Evolutionary conservation across 2,888 invertebrate genomes (phyloP), one percentile per base, ranked within the genome.

Genomic region (Rhamnusium bicolor): DNA sequence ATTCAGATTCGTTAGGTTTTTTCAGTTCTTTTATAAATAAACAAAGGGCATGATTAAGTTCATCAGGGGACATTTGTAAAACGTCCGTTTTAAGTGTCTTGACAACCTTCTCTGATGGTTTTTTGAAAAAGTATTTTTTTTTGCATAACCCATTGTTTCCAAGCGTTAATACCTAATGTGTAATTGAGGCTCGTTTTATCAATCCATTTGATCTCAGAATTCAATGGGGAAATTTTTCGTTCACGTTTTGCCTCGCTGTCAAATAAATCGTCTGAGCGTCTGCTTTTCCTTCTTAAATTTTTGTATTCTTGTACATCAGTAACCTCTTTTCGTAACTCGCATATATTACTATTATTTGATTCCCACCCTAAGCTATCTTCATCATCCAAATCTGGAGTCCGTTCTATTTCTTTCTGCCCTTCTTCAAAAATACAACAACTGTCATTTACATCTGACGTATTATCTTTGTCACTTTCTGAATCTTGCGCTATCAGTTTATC

Each of bases 111-210:
- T 46, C 47, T 1, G 49, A 40, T 85, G 40, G 4, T n/a, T 40
- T 40, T 40, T 40, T 40, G 1, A 40, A 40, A 40, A 95, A 95
- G 87, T 95, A 95, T 91, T 86, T 95, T 94, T 95, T 96, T 54
- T 92, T 92, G n/a, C 90, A 91, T 91, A 65, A 95, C 95, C 96
- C 96, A 96, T 83, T 95, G 94, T 80, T 94, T 93, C 95, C 96
- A 96, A 0, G 96, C 96, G 86, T 95, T 95, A 47, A 96, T 94
- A 68, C 96, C 96, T 83, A 95, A 94, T 8, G 95, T 95, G 86
- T 93, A 95, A 40, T 69, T 72, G 1, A 75, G 63, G 7, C 69
- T 65, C 47, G 69, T 75, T 56, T 73, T 67, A 12, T 21, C 21
- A 40, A 16, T 14, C 8, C n/a, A 47, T 21, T 21, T 27, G 12